Conservation (phyloP, 2,888 invertebrate species). For the Tanypteryx hageni region DNA sequence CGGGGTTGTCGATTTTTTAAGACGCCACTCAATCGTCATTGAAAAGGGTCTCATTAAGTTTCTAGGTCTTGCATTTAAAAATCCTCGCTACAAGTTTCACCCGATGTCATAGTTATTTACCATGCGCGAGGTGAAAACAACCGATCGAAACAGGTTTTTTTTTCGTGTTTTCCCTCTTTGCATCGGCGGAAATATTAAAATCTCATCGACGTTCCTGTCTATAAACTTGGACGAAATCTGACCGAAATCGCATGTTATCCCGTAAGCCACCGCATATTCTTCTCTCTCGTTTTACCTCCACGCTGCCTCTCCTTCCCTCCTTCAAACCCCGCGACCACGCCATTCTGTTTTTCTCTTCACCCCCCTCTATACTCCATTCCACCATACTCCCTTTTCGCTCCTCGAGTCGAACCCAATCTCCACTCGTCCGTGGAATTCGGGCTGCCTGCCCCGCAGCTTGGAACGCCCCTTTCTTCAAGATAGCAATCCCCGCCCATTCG, state of each 20-base stretch:
- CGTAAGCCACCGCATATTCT: too few relatives aligned
- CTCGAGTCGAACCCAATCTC: conserved; percentile 20
- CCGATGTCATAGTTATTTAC: not conserved
- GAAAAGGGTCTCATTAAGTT: not conserved
- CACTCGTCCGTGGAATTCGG: conserved; percentile 41
- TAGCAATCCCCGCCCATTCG: not conserved
- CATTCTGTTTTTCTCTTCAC: not conserved
- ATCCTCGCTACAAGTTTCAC: not conserved
- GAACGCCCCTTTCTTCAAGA: not conserved
- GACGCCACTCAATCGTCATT: not conserved
- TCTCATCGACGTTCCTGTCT: not conserved
- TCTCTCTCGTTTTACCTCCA: too few relatives aligned
- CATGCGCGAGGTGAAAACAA: not conserved
- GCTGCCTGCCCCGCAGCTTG: conserved; percentile 3
- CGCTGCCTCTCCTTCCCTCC: not conserved
- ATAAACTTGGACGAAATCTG: not conserved
- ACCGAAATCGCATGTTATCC: not conserved
- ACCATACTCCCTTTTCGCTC: not conserved
- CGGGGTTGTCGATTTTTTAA: too few relatives aligned
- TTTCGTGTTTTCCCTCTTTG: not conserved
- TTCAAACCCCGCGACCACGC: not conserved
- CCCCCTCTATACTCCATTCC: not conserved
- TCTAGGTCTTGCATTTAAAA: not conserved
- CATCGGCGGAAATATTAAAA: not conserved
- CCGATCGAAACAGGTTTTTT: not conserved